Conservation (phyloP, 2,113 vertebrate species). For the Lepidothrix coronata region DNA sequence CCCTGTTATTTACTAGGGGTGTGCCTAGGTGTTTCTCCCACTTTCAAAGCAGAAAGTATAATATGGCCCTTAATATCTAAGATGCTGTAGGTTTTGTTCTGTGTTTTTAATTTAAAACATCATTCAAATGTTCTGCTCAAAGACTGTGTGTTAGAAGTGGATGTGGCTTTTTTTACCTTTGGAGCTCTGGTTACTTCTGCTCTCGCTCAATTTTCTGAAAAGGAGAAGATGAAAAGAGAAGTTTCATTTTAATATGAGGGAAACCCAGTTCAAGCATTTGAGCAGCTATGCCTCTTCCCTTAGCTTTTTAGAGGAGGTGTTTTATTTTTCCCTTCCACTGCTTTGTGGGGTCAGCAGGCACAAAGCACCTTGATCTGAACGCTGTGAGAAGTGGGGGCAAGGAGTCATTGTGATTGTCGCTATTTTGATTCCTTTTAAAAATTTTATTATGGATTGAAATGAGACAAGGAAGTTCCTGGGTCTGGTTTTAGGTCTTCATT, state of each 20-base stretch:
- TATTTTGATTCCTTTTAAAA: background rate
- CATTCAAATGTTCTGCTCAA: background rate
- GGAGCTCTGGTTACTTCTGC: background rate
- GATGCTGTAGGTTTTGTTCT: background rate
- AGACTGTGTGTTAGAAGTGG: background rate
- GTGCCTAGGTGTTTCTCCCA: background rate
- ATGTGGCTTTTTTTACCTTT: background rate
- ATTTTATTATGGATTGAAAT: background rate
- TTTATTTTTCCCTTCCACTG: slow-evolving; percentile 18
- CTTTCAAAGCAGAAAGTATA: background rate
- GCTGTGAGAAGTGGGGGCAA: background rate
- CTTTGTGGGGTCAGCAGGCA: background rate
- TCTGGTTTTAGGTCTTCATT: background rate
- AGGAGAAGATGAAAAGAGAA: slow-evolving; percentile 5
- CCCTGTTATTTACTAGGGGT: background rate
- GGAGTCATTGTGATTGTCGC: background rate
- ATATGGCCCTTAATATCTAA: background rate
- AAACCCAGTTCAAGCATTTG: background rate
- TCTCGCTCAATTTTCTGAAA: background rate
- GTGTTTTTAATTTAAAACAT: background rate
- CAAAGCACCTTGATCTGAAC: background rate
- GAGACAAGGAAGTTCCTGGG: background rate
- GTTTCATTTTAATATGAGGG: background rate
- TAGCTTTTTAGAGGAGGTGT: background rate
- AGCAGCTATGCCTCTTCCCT: background rate